Evolutionary conservation across 2,888 invertebrate species (phyloP), one percentile per base, ranked within the genome.

Genomic region (Platycheirus albimanus): DNA sequence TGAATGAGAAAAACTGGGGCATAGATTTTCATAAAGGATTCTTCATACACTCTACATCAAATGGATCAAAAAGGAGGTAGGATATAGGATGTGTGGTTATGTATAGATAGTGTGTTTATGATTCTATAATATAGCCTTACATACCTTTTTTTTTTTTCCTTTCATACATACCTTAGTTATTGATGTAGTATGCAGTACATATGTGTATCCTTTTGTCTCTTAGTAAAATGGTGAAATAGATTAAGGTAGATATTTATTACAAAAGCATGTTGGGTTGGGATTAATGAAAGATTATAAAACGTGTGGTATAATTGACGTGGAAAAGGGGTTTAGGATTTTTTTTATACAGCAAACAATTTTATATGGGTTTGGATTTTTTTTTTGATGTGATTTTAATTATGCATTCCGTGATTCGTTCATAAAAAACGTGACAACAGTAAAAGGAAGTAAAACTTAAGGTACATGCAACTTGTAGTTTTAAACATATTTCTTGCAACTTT

Each of bases 1-100:
- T 77, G 61, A 67, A 72, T 72, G 63, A 49, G 45, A 51, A 43
- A 67, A 78, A 81, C 45, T 83, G 52, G 83, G 51, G 58, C 83
- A 78, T 69, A 67, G 64, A 56, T 67, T 54, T 67, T 63, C 56
- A 64, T 58, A 69, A 69, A 61, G 67, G 56, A 52, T 47, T 64
- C 72, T 49, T 61, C 61, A 67, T 63, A 54, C n/a, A n/a, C n/a
- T n/a, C 19, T 33, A 49, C 11, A 58, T 67, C 13, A 47, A 69
- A 72, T 79, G 61, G 47, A 45, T 58, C 58, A 49, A 17, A 58
- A 45, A n/a, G 30, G 11, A 61, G 45, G 61, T 45, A 30, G 11
- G 17, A 45, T 56, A 24, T 24, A 24, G 20, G 41, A 56, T 52
- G 51, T 67, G 43, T 54, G 41, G n/a, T 6, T 33, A 13, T 33